Base-by-base conservation (phyloP, 2,888 invertebrate species). In the Dolichopus griseipennis region DNA sequence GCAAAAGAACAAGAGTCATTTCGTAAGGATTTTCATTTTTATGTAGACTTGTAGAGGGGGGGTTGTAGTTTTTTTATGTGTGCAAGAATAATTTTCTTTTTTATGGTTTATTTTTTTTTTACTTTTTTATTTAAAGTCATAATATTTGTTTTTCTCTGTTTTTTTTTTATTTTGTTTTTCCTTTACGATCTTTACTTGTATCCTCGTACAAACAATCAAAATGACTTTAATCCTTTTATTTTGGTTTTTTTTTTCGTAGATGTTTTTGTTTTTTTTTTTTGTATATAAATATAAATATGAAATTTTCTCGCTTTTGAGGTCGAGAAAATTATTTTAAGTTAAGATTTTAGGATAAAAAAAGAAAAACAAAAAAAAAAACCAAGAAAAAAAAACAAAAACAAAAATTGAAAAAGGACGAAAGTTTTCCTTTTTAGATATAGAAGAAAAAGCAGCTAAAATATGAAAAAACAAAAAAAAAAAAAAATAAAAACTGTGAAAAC, bases 1-100 rank as follows among this genome's bases (percentile, higher is more conserved):
- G n/a, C n/a, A n/a, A 52, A 52, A 52, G 52, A 52, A 52, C 52
- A 52, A 52, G 52, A 52, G 52, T 52, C 52, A 52, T 52, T 52
- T 15, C 15, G 15, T 52, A 52, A 52, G 52, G 52, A 52, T 52
- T 52, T 52, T 52, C 15, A 52, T 52, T 52, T n/a, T 52, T 52
- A 52, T 52, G n/a, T n/a, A n/a, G n/a, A n/a, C n/a, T n/a, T n/a
- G n/a, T n/a, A n/a, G n/a, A n/a, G n/a, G n/a, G n/a, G 52, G 27
- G 52, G 52, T n/a, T n/a, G n/a, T 52, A 52, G 52, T 52, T 52
- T 52, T 52, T 52, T 52, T 52, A 52, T 52, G 52, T 52, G 52
- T 52, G 52, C 52, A 15, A 15, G 18, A 18, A 52, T n/a, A 52
- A 52, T 52, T 52, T 27, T 5, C 27, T 27, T 27, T 27, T 52